Evolutionary conservation across 2,888 invertebrate species (phyloP), one percentile per base, ranked within the genome.

Genomic region (Rutpela maculata): DNA sequence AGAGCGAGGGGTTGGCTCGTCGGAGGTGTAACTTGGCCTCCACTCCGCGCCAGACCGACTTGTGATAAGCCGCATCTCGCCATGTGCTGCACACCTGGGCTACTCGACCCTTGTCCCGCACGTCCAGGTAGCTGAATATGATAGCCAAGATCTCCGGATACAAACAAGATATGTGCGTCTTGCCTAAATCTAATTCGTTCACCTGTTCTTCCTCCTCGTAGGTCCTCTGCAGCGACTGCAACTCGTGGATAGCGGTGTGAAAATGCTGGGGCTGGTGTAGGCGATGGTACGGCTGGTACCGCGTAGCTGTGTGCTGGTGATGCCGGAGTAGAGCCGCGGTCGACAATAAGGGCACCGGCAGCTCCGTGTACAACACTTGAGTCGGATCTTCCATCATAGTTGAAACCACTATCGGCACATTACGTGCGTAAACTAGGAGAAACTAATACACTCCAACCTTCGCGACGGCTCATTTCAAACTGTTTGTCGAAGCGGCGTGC

Each of bases 31-130:
- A 90, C 84, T 96, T 95, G 0, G 98, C 98, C 88, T 97, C 97
- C 43, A 97, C 97, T 71, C 97, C 97, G 83, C 96, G 94, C 98
- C 98, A 98, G 19, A 98, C 97, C 57, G 95, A 95, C 85, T 97
- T 95, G 85, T 96, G 95, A 90, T 98, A 98, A 38, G 97, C 95
- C 63, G 98, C 98, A 87, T 98, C 98, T 78, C 97, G 91, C 98
- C 98, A 98, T 76, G 95, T 91, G 75, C 93, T 92, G 89, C 96
- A 97, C 80, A 98, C 97, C 90, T 97, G 97, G 2, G 98, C 97
- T 19, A 95, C 98, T 60, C 96, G 92, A 1, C 98, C 98, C 88
- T 97, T 94, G 90, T 98, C 98, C 83, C 95, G 92, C 60, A 97
- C 96, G 72, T 96, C 95, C 88, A 98, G 91, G 90, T 97, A 94